Evolutionary conservation across 2,888 invertebrate species (phyloP).

Genomic region (Microctonus aethiopoides): DNA sequence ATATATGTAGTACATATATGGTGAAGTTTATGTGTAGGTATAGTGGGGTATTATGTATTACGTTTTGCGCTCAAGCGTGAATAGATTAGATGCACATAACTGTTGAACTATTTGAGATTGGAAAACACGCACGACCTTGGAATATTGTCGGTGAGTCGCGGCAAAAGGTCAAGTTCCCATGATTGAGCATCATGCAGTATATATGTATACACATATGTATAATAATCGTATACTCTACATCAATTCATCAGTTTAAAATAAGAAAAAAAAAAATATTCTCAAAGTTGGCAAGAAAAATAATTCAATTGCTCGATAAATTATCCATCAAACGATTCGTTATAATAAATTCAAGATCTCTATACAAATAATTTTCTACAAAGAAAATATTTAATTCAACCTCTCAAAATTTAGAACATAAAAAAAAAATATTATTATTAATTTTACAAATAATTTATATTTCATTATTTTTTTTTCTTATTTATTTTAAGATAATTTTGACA

Average conservation of each 20-base stretch:
- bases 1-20: neutral
- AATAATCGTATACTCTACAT: neutral
- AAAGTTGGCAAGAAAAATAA: no score
- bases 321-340: no score
- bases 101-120: constrained; percentile 17
- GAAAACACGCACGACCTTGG: constrained; percentile 24
- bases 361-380: no score
- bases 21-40: neutral
- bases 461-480: neutral
- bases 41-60: neutral
- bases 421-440: no score
- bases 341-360: no score
- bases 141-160: constrained; percentile 29
- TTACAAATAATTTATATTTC: no score
- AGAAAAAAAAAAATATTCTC: constrained; percentile 24
- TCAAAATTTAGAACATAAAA: no score
- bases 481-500: neutral
- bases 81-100: constrained; percentile 2
- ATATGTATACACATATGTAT: neutral
- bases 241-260: neutral
- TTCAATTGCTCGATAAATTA: no score
- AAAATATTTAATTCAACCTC: no score
- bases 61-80: neutral
- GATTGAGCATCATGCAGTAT: constrained; percentile 37
- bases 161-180: constrained; percentile 46